A percentile compares a stretch with the other conserved stretches of the same genome.
phyloP scores from a whole-genome alignment of 2,797 vertebrate species.

The Salmo trutta region DNA sequence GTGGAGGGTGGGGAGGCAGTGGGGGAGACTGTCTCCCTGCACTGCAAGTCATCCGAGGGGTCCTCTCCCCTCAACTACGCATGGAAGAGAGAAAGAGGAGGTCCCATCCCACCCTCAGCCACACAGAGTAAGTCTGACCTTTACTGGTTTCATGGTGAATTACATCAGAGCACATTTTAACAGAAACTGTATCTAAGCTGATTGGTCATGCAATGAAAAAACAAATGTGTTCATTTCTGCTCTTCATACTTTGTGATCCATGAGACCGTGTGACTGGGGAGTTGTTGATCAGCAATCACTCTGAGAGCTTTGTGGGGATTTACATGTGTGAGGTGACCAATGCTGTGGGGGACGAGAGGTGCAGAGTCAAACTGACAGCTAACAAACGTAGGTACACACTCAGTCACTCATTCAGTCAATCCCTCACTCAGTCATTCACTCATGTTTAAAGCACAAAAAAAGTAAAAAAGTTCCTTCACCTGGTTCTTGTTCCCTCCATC shows the following conservation, averaged over 20 bases:
- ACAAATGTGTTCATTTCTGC: background rate
- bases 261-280: slow-evolving; percentile 78
- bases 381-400: slow-evolving; percentile 60
- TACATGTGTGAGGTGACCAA: slow-evolving; percentile 88
- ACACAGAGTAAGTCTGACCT: slow-evolving; percentile 76
- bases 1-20: slow-evolving; percentile 60
- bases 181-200: background rate
- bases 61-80: slow-evolving; percentile 67
- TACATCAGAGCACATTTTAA: slow-evolving; percentile 36
- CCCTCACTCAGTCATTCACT: background rate
- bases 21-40: slow-evolving; percentile 63
- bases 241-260: background rate
- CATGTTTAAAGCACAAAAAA: background rate
- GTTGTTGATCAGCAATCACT: slow-evolving; percentile 78
- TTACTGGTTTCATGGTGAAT: slow-evolving; percentile 58
- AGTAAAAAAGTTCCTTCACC: background rate
- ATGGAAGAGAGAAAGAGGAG: slow-evolving; percentile 64
- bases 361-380: slow-evolving; percentile 70
- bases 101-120: slow-evolving; percentile 47
- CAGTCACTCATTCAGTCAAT: background rate
- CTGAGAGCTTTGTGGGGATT: slow-evolving; percentile 70
- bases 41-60: slow-evolving; percentile 68
- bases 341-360: slow-evolving; percentile 78
- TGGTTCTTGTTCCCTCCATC: background rate
- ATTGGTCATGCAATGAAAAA: background rate